Evolutionary conservation across 1,140 invertebrate genomes (phyloP).

Genomic region (Caenorhabditis remanei): DNA sequence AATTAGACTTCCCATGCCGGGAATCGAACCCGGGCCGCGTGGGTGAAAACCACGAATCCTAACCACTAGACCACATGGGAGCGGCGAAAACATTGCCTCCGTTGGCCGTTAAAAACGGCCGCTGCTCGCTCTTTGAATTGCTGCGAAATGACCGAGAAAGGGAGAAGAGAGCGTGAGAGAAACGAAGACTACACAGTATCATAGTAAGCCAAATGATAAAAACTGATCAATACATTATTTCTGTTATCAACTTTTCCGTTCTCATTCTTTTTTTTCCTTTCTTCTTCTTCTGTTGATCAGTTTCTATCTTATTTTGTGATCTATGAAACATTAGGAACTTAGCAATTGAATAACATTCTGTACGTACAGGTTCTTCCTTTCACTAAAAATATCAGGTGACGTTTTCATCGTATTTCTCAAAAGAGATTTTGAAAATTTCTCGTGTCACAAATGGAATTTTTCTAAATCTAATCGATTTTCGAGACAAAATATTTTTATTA

Average conservation of each 20-base stretch:
- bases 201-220: conserved; percentile 3
- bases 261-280: not conserved
- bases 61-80: conserved; percentile 79
- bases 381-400: conserved; percentile 3
- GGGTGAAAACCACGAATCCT: conserved; percentile 89
- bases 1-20: conserved; percentile 83
- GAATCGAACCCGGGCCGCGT: conserved; percentile 88
- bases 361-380: not conserved
- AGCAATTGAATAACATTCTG: conserved; percentile 8
- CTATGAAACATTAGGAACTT: conserved; percentile 31
- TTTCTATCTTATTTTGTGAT: not conserved
- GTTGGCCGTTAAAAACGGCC: not conserved
- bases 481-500: too few species aligned
- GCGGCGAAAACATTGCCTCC: not conserved
- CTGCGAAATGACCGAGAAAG: not conserved
- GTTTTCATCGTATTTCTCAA: not conserved
- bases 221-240: conserved; percentile 1
- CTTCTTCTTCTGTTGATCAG: not conserved
- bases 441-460: not conserved
- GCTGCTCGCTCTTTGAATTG: not conserved
- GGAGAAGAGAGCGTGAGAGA: not conserved
- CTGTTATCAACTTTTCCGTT: conserved; percentile 10
- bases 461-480: too few species aligned
- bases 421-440: not conserved
- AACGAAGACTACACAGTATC: conserved; percentile 21